Conservation (phyloP, 2,888 invertebrate species). For the Thelaira solivaga region DNA sequence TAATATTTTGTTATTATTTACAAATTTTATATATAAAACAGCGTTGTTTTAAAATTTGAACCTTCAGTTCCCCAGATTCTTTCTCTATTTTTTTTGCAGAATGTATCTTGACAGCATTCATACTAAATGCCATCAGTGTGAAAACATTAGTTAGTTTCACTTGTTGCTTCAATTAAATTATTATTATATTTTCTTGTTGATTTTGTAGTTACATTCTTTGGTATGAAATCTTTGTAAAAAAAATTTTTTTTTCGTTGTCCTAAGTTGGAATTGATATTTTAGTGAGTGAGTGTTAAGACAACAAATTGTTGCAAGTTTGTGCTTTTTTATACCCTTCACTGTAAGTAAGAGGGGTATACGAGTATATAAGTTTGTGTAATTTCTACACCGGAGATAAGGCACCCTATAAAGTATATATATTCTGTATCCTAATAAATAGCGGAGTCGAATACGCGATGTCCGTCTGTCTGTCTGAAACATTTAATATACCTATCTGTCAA, state of each 20-base stretch:
- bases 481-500: too few relatives aligned
- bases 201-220: slow-evolving; percentile 8
- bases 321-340: too few relatives aligned
- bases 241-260: slow-evolving; percentile 2
- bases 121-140: slow-evolving; percentile 1
- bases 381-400: too few relatives aligned
- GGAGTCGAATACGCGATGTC: too few relatives aligned
- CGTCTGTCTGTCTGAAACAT: too few relatives aligned
- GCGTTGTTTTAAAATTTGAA: neutral
- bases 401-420: too few relatives aligned
- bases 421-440: too few relatives aligned
- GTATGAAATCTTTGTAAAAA: slow-evolving; percentile 27
- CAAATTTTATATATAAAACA: too few relatives aligned
- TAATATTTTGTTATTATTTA: too few relatives aligned
- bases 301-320: slow-evolving; percentile 44
- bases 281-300: slow-evolving; percentile 41
- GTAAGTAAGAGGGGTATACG: too few relatives aligned
- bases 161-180: slow-evolving; percentile 53
- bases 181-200: slow-evolving; percentile 2
- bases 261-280: slow-evolving; percentile 22
- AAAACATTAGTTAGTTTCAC: slow-evolving; percentile 26
- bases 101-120: slow-evolving; percentile 14
- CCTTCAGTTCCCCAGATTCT: too few relatives aligned
- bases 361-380: too few relatives aligned
- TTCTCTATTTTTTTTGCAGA: neutral